A percentile compares a stretch with the other conserved stretches of the same genome.
Evolutionary conservation across 2,113 vertebrate species (phyloP).

Genomic region (Hippoglossus stenolepis): DNA sequence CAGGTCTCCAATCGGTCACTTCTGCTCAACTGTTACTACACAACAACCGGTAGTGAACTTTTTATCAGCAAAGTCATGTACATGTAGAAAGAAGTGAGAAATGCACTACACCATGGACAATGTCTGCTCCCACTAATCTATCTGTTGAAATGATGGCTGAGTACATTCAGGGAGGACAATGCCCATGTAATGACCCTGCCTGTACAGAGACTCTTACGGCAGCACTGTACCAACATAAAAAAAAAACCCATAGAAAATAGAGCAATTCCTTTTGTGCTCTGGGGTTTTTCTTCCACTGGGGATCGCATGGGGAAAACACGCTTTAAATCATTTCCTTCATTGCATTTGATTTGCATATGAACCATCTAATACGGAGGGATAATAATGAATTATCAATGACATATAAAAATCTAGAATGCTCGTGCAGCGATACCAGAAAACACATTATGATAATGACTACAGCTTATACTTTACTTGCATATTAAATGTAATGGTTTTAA

Average conservation of each 20-base stretch:
- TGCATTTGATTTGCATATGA: constrained; percentile 78
- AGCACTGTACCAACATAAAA: constrained; percentile 3
- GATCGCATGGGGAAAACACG: constrained; percentile 50
- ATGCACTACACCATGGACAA: not conserved
- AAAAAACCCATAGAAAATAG: constrained; percentile 38
- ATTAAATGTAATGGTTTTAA: constrained; percentile 61
- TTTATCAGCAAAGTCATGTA: not conserved
- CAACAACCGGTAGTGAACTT: not conserved
- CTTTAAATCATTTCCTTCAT: constrained; percentile 55
- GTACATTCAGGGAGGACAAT: constrained; percentile 13
- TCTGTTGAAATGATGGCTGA: constrained; percentile 29
- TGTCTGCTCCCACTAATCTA: constrained; percentile 18
- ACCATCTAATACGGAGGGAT: constrained; percentile 55
- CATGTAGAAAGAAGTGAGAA: not conserved
- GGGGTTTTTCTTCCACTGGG: constrained; percentile 27
- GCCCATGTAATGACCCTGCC: constrained; percentile 51
- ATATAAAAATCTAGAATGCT: constrained; percentile 71
- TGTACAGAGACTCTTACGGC: constrained; percentile 45
- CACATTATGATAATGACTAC: constrained; percentile 77
- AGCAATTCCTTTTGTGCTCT: constrained; percentile 49
- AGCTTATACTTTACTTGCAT: constrained; percentile 70
- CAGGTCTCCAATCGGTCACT: not conserved
- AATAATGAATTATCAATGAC: constrained; percentile 76
- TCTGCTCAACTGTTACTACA: not conserved
- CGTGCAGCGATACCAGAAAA: constrained; percentile 68